Evolutionary conservation across 30 jellyfish, hydroid and myxozoan species (phyloP).

Genomic region (Aurelia coerulea): DNA sequence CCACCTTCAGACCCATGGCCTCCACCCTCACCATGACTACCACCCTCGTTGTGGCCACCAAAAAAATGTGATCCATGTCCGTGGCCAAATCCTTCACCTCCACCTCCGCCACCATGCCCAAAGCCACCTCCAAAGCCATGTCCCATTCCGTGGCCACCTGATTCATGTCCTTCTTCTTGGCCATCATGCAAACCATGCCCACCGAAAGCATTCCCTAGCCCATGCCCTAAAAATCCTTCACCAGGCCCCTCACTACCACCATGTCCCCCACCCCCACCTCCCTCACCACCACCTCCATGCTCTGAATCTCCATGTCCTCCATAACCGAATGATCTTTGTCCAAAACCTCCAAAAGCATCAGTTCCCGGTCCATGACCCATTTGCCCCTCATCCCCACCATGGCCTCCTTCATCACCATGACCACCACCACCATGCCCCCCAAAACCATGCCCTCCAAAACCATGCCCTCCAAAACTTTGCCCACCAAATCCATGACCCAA

Average conservation of each 20-base stretch:
- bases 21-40: conserved; percentile 7
- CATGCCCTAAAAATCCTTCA: conserved; percentile 30
- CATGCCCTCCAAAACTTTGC: conserved; percentile 26
- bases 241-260: conserved; percentile 7
- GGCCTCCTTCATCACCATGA: too few relatives aligned
- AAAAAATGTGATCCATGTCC: conserved; percentile 11
- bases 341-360: too few relatives aligned
- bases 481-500: conserved; percentile 16
- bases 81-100: conserved; percentile 16
- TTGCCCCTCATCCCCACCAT: too few relatives aligned
- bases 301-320: too few relatives aligned
- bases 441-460: conserved; percentile 34
- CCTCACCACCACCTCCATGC: neutral
- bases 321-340: too few relatives aligned
- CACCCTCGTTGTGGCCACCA: conserved; percentile 33
- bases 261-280: conserved; percentile 22
- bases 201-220: conserved; percentile 18
- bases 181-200: conserved; percentile 10
- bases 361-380: too few relatives aligned
- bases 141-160: too few relatives aligned
- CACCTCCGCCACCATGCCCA: conserved; percentile 23
- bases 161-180: neutral
- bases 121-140: neutral
- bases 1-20: conserved; percentile 38
- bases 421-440: conserved; percentile 38